Evolutionary conservation across 2,888 invertebrate species (phyloP).

Genomic region (Sipha maydis): DNA sequence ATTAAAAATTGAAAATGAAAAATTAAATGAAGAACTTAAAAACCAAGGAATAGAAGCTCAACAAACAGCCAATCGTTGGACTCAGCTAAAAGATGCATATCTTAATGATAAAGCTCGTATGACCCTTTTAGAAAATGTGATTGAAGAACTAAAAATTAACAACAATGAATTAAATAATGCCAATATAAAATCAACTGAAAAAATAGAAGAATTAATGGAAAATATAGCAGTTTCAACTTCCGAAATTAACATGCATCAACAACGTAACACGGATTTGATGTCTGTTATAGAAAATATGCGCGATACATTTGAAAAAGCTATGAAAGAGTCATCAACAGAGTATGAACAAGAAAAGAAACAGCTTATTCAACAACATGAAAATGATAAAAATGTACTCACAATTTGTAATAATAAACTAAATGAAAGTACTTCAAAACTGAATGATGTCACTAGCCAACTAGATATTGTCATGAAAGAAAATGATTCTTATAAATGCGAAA

Average conservation of each 20-base stretch:
- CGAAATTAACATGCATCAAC: constrained; percentile 33
- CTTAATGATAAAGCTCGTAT: constrained; percentile 45
- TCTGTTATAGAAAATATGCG: constrained; percentile 39
- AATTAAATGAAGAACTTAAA: constrained; percentile 20
- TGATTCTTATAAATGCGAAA: constrained; percentile 6
- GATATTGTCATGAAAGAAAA: constrained; percentile 41
- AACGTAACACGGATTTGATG: constrained; percentile 8
- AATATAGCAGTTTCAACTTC: constrained; percentile 47
- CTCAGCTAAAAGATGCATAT: constrained; percentile 45
- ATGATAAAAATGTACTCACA: constrained; percentile 14
- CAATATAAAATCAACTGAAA: constrained; percentile 61
- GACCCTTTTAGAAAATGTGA: constrained; percentile 62
- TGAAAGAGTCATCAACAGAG: constrained; percentile 19
- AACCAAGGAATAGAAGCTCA: constrained; percentile 34
- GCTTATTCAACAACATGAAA: constrained; percentile 28
- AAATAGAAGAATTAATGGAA: constrained; percentile 61
- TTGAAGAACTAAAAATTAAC: constrained; percentile 63
- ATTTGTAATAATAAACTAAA: constrained; percentile 9
- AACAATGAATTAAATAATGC: constrained; percentile 63
- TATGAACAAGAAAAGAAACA: constrained; percentile 34
- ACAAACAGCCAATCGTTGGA: constrained; percentile 41
- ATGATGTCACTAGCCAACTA: constrained; percentile 34
- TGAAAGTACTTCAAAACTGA: neutral
- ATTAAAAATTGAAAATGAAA: constrained; percentile 29
- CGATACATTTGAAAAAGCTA: constrained; percentile 26